These are phyloP conservation scores for Siderastrea radians DNA, from an alignment of 92 coral and sea anemone genomes.

Conservation along the genomic window DNA sequence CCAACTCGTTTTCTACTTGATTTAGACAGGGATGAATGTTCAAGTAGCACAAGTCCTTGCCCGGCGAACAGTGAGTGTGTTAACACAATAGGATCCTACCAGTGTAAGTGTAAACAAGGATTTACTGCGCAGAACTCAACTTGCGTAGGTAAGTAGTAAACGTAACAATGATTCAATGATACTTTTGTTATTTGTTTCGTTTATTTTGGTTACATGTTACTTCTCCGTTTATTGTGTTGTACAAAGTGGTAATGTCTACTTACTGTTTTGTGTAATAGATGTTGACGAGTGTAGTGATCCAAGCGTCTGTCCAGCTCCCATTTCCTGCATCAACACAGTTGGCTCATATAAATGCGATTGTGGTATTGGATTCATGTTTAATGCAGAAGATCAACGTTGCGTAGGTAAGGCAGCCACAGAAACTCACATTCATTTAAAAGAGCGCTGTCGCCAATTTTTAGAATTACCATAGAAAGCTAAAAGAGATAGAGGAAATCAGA, in stretches of 20 bases:
- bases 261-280: not conserved
- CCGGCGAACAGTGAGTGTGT: not conserved
- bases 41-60: constrained; percentile 2
- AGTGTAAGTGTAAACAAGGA: constrained; percentile 6
- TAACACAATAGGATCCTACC: constrained; percentile 21
- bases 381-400: not conserved
- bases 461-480: too few relatives aligned
- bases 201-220: too few relatives aligned
- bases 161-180: too few relatives aligned
- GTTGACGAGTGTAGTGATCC: constrained; percentile 7
- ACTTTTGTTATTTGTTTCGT: too few relatives aligned
- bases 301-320: not conserved
- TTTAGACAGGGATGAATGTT: constrained; percentile 31
- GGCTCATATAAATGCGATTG: constrained; percentile 31
- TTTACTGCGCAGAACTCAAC: not conserved
- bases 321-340: not conserved
- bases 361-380: not conserved
- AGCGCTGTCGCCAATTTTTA: too few relatives aligned
- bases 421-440: not conserved
- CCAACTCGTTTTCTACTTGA: not conserved
- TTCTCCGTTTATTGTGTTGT: too few relatives aligned
- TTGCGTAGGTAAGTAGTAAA: not conserved
- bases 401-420: not conserved
- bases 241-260: not conserved
- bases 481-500: too few relatives aligned